Conservation (phyloP, 2,113 vertebrate genomes). For the Solenodon paradoxus region DNA sequence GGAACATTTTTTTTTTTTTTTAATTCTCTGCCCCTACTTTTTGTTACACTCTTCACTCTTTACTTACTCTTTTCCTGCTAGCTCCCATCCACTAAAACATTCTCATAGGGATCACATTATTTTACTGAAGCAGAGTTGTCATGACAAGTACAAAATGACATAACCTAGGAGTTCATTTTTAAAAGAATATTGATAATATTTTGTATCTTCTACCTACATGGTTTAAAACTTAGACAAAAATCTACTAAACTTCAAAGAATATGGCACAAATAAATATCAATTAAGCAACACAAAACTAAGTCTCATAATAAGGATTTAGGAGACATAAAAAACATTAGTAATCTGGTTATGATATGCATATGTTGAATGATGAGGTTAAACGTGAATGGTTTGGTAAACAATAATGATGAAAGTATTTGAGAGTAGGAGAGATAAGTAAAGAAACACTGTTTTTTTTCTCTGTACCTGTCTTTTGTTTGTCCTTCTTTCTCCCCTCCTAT, state of each 20-base stretch:
- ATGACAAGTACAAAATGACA: background rate
- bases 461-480: background rate
- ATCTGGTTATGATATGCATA: rapidly evolving
- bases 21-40: background rate
- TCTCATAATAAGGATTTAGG: conserved; percentile 17
- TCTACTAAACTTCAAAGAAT: conserved; percentile 51
- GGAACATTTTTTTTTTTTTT: background rate
- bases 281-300: background rate
- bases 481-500: too few species aligned
- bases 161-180: background rate
- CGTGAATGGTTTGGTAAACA: background rate
- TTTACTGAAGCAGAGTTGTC: background rate
- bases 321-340: background rate
- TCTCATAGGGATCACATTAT: rapidly evolving
- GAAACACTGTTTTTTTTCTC: background rate
- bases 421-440: rapidly evolving
- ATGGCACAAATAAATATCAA: background rate
- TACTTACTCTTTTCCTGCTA: background rate
- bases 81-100: background rate
- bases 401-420: rapidly evolving
- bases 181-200: background rate
- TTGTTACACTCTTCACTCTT: background rate
- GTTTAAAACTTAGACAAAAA: conserved; percentile 36
- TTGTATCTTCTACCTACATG: background rate
- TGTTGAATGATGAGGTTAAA: background rate